Evolutionary conservation across 2,113 vertebrate genomes (phyloP), one percentile per base, ranked within the genome.

Genomic region (Pyrgilauda ruficollis): DNA sequence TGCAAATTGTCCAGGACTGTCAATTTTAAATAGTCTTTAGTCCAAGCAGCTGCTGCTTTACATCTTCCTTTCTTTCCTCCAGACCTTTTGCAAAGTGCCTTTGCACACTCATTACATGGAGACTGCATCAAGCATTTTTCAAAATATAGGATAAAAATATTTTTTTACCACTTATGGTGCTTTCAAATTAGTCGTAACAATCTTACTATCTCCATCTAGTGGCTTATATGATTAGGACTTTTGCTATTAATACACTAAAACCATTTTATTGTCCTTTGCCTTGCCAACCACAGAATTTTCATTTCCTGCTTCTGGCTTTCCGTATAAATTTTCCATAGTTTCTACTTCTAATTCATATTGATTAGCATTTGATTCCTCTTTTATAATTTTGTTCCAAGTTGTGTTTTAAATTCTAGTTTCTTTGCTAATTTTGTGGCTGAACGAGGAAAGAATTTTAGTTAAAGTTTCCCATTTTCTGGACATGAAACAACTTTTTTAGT

Each of bases 131-230:
- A 68, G 30, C 5, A 63, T 83, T 92, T 94, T 86, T 88, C 58
- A 87, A 91, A 85, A 89, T 47, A 49, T 0, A 46, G 20, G 41
- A 66, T 31, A 50, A 82, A 94, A 55, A 46, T 61, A 56, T 72
- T 68, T 86, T 64, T 72, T 85, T 76, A 91, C 52, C 78, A 86
- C 30, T 47, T 74, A 9, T 2, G 5, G 43, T 14, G 56, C 47
- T 81, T 85, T 70, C 63, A 77, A 69, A 95, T 84, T 27, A 83
- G 41, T 95, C 0, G 0, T 85, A 91, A 55, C 93, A 95, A 93
- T 91, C 92, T 90, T 84, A 96, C 94, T 96, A 93, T 93, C 96
- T 95, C 95, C 96, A 97, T 75, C 96, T 97, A 97, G 96, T 97
- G 95, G 95, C n/a, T 91, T 70, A 52, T n/a, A 63, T 16, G 90